phyloP scores from a whole-genome alignment of 2,888 invertebrate genomes.

The Chymomyza fuscimana region DNA sequence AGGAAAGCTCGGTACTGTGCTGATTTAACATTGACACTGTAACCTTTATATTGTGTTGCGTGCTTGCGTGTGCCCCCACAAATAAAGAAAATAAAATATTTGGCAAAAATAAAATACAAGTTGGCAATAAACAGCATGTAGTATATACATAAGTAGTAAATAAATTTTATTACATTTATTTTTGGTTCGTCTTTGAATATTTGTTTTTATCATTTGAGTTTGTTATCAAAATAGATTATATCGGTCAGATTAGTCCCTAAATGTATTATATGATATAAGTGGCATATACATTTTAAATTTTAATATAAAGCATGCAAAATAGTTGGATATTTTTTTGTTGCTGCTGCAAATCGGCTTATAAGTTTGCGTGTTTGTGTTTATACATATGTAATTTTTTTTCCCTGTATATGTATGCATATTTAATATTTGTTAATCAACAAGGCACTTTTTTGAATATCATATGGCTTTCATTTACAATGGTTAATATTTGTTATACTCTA shows the following conservation, averaged over 20 bases:
- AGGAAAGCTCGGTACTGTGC: background rate
- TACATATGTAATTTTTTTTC: background rate
- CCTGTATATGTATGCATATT: background rate
- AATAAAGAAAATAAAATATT: slow-evolving; percentile 16
- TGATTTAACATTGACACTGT: slow-evolving; percentile 33
- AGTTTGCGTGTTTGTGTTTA: background rate
- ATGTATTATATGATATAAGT: background rate
- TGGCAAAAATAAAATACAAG: slow-evolving; percentile 15
- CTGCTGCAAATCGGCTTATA: background rate
- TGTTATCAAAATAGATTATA: background rate
- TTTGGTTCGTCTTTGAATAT: background rate
- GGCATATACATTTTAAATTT: background rate
- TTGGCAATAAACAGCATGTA: slow-evolving; percentile 21
- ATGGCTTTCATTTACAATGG: background rate
- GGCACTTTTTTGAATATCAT: background rate
- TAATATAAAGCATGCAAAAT: background rate
- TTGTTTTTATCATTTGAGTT: slow-evolving; percentile 2
- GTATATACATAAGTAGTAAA: background rate
- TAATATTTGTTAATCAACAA: slow-evolving; percentile 3
- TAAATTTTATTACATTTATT: background rate
- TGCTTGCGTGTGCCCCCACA: background rate
- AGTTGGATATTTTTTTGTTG: background rate
- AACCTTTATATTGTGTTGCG: slow-evolving; percentile 15
- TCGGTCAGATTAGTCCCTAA: background rate
- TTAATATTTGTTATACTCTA: background rate